Conservation (phyloP, 1,140 invertebrate genomes). For the Trichoplusia ni region DNA sequence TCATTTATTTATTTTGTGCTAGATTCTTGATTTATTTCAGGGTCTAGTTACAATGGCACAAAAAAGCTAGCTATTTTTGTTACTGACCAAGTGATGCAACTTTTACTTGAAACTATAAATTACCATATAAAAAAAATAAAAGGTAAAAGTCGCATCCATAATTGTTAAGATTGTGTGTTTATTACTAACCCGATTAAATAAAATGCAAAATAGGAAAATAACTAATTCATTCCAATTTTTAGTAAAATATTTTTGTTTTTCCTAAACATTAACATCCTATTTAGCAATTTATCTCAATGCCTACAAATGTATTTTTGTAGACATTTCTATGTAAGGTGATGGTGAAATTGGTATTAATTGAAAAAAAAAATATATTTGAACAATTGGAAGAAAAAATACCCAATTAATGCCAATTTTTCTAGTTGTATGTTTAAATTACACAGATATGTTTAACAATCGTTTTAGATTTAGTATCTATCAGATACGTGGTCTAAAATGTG, state of each 20-base stretch:
- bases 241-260: neutral
- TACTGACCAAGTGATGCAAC: conserved; percentile 30
- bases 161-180: conserved; percentile 55
- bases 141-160: conserved; percentile 39
- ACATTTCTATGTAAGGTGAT: conserved; percentile 51
- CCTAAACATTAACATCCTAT: conserved; percentile 1
- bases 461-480: conserved; percentile 17
- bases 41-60: conserved; percentile 30
- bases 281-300: conserved; percentile 11
- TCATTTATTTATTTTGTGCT: conserved; percentile 43
- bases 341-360: conserved; percentile 43
- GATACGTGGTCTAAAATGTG: conserved; percentile 15
- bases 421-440: conserved; percentile 45
- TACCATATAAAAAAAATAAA: too few species aligned
- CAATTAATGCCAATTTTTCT: conserved; percentile 40
- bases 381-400: conserved; percentile 32
- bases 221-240: neutral
- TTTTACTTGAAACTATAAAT: conserved; percentile 22
- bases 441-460: conserved; percentile 30
- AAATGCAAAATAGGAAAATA: conserved; percentile 12
- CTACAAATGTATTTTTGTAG: conserved; percentile 42
- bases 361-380: neutral
- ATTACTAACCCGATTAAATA: conserved; percentile 43
- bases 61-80: conserved; percentile 31
- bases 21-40: conserved; percentile 40